Evolutionary conservation across 2,113 vertebrate genomes (phyloP), one percentile per base, ranked within the genome.

Genomic region (Chaetorhynchus papuensis): DNA sequence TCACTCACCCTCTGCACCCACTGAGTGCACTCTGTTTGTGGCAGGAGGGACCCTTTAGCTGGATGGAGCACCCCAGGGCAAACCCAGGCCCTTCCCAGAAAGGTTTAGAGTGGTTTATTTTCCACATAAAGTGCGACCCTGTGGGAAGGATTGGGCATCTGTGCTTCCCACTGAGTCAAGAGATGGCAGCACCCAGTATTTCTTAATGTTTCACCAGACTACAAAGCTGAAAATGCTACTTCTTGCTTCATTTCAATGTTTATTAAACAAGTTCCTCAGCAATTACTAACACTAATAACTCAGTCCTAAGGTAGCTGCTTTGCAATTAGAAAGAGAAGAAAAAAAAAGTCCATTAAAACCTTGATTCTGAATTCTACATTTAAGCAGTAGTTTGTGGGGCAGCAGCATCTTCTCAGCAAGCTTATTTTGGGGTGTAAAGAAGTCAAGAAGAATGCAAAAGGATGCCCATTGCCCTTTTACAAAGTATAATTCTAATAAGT

Each of bases 1-100:
- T 2, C 6, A 2, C 28, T 28, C 9, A 2, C 27, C 8, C 4
- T 17, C 44, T 57, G 61, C 64, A 17, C 44, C 57, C 61, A 0
- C 59, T 9, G 26, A 3, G 37, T 10, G 6, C 9, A 3, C 20
- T 15, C 15, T 47, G 15, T 8, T 20, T 52, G 54, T 61, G 82
- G 42, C 4, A 8, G 61, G 52, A 71, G 66, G 59, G 35, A 44
- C 9, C 22, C 47, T 45, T 24, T 8, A 50, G 72, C 60, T 69
- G 76, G n/a, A 2, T 22, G n/a, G 33, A 33, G 17, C 33, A 39
- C 41, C 20, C 26, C 52, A 57, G 54, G 42, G 27, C 53, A 45
- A 47, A 30, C 9, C 60, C 85, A 61, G 24, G 15, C n/a, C 63
- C 72, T 68, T 57, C 63, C 78, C 53, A 85, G 68, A 28, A 42